Evolutionary conservation across 2,113 vertebrate species (phyloP).

Genomic region (Pluvialis apricaria): DNA sequence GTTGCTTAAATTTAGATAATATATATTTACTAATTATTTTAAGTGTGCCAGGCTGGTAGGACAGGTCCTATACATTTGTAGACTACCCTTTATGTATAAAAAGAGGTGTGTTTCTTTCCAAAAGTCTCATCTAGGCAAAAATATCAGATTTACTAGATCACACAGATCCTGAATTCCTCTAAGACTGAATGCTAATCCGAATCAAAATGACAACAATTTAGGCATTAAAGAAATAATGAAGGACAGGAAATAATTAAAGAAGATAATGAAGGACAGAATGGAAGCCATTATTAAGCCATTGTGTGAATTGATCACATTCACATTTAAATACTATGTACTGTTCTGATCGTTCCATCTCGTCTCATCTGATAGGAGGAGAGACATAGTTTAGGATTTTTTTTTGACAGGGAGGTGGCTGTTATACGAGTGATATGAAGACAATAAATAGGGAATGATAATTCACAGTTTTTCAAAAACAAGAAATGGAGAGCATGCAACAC

Average conservation of each 20-base stretch:
- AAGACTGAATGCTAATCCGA: background rate
- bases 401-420: background rate
- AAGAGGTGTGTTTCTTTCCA: background rate
- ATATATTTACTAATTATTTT: background rate
- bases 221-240: background rate
- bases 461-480: background rate
- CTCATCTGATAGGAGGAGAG: background rate
- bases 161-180: background rate
- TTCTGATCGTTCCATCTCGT: background rate
- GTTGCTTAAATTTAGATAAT: background rate
- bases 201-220: background rate
- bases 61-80: background rate
- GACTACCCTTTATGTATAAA: background rate
- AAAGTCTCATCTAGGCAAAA: background rate
- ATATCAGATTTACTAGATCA: background rate
- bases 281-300: background rate
- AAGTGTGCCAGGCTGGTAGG: background rate
- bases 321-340: background rate
- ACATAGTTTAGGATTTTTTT: background rate
- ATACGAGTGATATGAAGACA: background rate
- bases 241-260: background rate
- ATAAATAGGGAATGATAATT: background rate
- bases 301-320: background rate
- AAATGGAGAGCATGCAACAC: background rate
- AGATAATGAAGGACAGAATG: background rate